phyloP scores from a whole-genome alignment of 2,888 invertebrate species.

The Adelognathus sp. region DNA sequence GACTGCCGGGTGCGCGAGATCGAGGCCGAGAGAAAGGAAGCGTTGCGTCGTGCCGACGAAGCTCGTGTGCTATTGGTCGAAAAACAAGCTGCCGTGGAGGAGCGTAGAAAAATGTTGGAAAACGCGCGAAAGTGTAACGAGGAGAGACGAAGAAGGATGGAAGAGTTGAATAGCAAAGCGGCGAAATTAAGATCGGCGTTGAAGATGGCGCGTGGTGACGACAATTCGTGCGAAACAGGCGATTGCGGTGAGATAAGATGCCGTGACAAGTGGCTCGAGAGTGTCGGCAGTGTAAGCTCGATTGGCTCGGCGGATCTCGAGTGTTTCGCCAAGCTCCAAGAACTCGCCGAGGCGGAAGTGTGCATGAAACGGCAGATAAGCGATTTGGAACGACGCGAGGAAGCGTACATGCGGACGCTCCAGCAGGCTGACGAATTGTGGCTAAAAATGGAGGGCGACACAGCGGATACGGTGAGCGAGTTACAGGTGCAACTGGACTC shows the following conservation, averaged over 20 bases:
- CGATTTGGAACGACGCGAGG: slow-evolving; percentile 86
- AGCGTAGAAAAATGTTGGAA: slow-evolving; percentile 64
- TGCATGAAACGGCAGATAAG: slow-evolving; percentile 85
- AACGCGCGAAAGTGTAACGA: slow-evolving; percentile 68
- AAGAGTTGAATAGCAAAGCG: slow-evolving; percentile 65
- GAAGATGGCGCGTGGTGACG: slow-evolving; percentile 50
- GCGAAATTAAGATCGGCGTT: slow-evolving; percentile 57
- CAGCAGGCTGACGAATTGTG: slow-evolving; percentile 89
- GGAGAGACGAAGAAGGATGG: slow-evolving; percentile 64
- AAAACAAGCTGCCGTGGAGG: slow-evolving; percentile 65
- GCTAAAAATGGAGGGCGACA: slow-evolving; percentile 86
- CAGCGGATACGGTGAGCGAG: slow-evolving; percentile 80
- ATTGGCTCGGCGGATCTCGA: slow-evolving; percentile 77
- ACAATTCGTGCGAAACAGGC: slow-evolving; percentile 54
- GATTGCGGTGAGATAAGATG: slow-evolving; percentile 68
- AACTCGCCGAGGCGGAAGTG: slow-evolving; percentile 83
- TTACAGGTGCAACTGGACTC: slow-evolving; percentile 83
- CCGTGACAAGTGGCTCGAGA: slow-evolving; percentile 60
- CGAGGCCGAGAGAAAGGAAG: slow-evolving; percentile 73
- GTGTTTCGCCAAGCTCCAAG: slow-evolving; percentile 81
- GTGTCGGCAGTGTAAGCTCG: slow-evolving; percentile 68
- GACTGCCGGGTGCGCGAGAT: slow-evolving; percentile 72
- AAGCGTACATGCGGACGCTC: slow-evolving; percentile 87
- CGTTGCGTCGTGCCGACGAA: slow-evolving; percentile 67
- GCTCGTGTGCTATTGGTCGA: slow-evolving; percentile 66